Base-by-base conservation (phyloP, 1,140 invertebrate species). In the Drosophila sechellia region DNA sequence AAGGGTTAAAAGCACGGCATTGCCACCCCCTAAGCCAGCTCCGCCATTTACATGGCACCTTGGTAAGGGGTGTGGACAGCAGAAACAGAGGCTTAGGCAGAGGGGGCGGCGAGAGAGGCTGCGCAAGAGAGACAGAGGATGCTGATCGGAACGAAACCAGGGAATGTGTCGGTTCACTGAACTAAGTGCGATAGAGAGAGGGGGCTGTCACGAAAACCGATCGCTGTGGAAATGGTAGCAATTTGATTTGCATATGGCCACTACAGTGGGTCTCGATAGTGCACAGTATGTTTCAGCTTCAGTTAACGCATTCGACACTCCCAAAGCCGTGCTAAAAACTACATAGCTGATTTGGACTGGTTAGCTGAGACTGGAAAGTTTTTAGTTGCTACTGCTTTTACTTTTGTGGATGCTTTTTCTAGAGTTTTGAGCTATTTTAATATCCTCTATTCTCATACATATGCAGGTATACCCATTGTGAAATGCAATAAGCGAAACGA, bases 1-100 rank as follows among this genome's bases (percentile, higher is more conserved):
- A 79, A 86, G 83, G 83, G 83, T 86, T 87, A 87, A 87, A 87
- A 54, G 52, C 56, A 50, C 45, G 37, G 50, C 71, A 64, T 53
- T 77, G 77, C 81, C 81, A 84, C 80, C 80, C 80, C 70, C 79
- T 75, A 56, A 58, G 59, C 64, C 17, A 13, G 40, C 15, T 25
- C 42, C 53, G 43, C 63, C 56, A 52, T 56, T 58, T 46, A 34
- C 57, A 45, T 53, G 50, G 66, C 65, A 85, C 74, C 57, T 52
- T 73, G 52, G 37, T 5, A n/a, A 46, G 43, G 46, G 55, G 43
- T 31, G 31, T 1, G 31, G 31, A 31, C 43, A 20, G 42, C 17
- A 20, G 17, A 43, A 20, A 27, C 48, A 50, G 27, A 34, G 48
- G 27, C 48, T 50, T 25, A n/a, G 53, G 20, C 35, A 35, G 27